Percentiles rank a stretch among this genome's conserved stretches.
phyloP scores from a whole-genome alignment of 2,888 invertebrate genomes.

The Enchytraeus crypticus region DNA sequence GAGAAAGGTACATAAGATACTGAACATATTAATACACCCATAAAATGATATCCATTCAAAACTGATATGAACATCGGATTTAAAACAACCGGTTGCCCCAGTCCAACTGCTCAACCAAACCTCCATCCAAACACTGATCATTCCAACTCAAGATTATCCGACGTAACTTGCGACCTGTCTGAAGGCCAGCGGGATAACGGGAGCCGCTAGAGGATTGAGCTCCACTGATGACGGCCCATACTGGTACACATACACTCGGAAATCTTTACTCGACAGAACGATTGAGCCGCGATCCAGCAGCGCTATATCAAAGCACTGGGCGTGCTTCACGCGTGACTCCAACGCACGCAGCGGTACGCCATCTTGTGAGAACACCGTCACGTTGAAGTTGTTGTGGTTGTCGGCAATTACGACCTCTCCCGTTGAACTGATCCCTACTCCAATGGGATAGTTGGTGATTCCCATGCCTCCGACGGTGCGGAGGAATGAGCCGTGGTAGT shows the following conservation, averaged over 20 bases:
- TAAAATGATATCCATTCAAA: no score
- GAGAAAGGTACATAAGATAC: no score
- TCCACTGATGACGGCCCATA: conserved; percentile 15
- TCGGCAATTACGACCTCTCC: conserved; percentile 25
- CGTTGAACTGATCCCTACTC: conserved; percentile 16
- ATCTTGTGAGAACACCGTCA: conserved; percentile 22
- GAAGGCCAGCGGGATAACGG: neutral
- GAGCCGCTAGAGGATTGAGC: conserved; percentile 9
- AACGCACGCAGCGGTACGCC: conserved; percentile 21
- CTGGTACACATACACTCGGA: conserved; percentile 22
- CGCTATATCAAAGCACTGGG: conserved; percentile 25
- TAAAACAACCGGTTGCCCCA: no score
- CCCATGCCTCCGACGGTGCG: conserved; percentile 23
- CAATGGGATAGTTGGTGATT: conserved; percentile 21
- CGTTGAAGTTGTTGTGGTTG: conserved; percentile 28
- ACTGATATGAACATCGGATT: no score
- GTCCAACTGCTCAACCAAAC: no score
- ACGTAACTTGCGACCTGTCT: no score
- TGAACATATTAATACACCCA: no score
- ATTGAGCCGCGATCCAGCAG: conserved; percentile 23
- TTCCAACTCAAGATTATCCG: no score
- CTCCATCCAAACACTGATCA: no score
- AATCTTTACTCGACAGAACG: conserved; percentile 24
- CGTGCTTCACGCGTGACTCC: conserved; percentile 25
- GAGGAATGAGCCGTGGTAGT: conserved; percentile 23